phyloP scores from a whole-genome alignment of 2,797 vertebrate genomes.

The Uromys caudimaculatus region DNA sequence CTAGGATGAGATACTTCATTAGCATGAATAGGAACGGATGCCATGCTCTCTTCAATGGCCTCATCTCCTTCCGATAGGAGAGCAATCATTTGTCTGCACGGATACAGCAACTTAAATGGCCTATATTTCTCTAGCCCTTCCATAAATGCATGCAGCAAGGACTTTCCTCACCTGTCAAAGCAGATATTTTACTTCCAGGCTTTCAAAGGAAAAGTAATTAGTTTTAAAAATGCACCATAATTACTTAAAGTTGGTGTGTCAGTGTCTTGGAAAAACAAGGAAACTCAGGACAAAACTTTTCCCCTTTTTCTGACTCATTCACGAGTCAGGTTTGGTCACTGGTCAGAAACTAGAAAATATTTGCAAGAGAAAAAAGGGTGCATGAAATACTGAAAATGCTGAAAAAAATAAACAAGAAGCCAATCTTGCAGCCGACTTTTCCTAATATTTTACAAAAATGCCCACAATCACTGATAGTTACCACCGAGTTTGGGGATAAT shows the following conservation, averaged over 20 bases:
- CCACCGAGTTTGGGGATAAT: conserved; percentile 36
- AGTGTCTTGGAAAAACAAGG: conserved; percentile 41
- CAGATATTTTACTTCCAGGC: conserved; percentile 20
- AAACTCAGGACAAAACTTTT: conserved; percentile 28
- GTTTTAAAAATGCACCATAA: background rate
- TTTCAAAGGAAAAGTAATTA: conserved; percentile 39
- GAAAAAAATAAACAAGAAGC: conserved; percentile 60
- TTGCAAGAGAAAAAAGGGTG: conserved; percentile 10
- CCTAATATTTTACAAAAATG: conserved; percentile 61
- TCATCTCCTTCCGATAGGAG: background rate
- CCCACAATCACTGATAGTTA: conserved; percentile 50
- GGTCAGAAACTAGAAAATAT: conserved; percentile 31
- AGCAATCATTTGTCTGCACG: conserved; percentile 12
- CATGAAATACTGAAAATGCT: conserved; percentile 63
- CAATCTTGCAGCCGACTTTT: conserved; percentile 47
- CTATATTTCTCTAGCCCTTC: background rate
- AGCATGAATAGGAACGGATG: background rate
- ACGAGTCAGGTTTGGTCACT: conserved; percentile 6
- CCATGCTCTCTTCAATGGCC: background rate
- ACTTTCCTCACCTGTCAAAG: conserved; percentile 37
- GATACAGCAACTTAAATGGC: conserved; percentile 18
- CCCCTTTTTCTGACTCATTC: background rate
- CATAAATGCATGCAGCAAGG: background rate
- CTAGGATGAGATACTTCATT: background rate
- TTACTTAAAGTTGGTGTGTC: background rate